phyloP scores from a whole-genome alignment of 2,797 vertebrate genomes.

The Knipowitschia caucasica region DNA sequence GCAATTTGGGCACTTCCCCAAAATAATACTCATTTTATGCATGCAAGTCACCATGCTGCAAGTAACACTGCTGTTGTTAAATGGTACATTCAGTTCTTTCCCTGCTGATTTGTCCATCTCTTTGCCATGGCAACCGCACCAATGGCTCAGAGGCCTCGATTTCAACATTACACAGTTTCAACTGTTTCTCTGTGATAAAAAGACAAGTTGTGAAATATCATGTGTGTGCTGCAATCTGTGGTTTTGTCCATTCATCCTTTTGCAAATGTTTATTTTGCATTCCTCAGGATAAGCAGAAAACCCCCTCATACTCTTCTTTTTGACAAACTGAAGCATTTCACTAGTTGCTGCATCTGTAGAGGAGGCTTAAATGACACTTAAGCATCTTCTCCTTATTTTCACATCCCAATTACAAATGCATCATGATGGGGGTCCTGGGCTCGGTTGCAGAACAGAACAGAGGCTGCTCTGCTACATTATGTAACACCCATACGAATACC shows the following conservation, averaged over 20 bases:
- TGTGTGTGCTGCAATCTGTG: not conserved
- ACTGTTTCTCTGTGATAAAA: not conserved
- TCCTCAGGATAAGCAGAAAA: not conserved
- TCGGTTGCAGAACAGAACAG: constrained; percentile 10
- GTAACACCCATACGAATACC: constrained; percentile 42
- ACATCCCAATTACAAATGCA: constrained; percentile 20
- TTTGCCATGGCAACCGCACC: constrained; percentile 36
- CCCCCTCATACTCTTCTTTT: too few relatives aligned
- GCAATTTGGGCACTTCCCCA: not conserved
- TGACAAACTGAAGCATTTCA: not conserved
- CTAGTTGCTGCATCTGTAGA: not conserved
- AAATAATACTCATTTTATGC: not conserved
- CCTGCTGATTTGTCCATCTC: constrained; percentile 22
- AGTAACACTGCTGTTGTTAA: not conserved
- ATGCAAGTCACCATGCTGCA: not conserved
- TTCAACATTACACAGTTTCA: constrained; percentile 16
- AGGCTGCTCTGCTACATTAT: constrained; percentile 36
- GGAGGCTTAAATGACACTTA: not conserved
- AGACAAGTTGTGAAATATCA: not conserved
- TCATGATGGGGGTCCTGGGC: constrained; percentile 25
- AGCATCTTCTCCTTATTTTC: constrained; percentile 4
- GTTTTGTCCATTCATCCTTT: not conserved
- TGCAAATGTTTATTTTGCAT: not conserved
- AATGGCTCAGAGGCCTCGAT: constrained; percentile 6
- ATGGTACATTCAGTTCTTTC: constrained; percentile 30